Evolutionary conservation across 2,797 vertebrate species (phyloP).

Genomic region (Dryobates pubescens): DNA sequence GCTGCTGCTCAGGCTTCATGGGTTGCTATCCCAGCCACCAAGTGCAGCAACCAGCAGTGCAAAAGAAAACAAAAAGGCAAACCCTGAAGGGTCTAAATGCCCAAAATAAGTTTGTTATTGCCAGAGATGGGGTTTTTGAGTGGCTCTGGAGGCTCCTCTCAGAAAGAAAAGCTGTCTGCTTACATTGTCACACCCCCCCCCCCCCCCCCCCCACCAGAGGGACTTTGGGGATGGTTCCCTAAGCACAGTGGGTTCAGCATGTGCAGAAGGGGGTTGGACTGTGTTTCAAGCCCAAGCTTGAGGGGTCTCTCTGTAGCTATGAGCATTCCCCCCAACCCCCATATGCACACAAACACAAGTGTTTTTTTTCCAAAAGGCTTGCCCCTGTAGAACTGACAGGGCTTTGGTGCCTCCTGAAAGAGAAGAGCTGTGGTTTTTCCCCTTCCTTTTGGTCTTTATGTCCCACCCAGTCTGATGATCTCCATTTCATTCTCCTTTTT

Average conservation of each 20-base stretch:
- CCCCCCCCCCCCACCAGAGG: accelerated
- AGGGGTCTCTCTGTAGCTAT: not conserved
- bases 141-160: not conserved
- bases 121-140: not conserved
- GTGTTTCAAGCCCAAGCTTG: not conserved
- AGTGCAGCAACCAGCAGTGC: accelerated
- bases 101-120: not conserved
- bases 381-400: not conserved
- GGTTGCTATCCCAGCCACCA: not conserved
- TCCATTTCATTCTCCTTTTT: conserved; percentile 2
- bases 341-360: not conserved
- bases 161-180: not conserved
- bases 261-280: not conserved
- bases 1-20: not conserved
- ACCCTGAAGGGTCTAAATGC: not conserved
- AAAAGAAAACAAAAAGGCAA: not conserved
- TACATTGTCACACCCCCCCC: accelerated
- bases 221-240: not conserved
- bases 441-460: conserved; percentile 2
- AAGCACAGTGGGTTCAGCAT: not conserved
- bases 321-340: not conserved
- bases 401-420: conserved; percentile 20
- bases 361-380: not conserved
- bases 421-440: conserved; percentile 17
- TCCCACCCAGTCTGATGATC: not conserved